These are phyloP conservation scores for Drosophila repleta DNA, from an alignment of 1,140 invertebrate genomes.

Conservation along the genomic window DNA sequence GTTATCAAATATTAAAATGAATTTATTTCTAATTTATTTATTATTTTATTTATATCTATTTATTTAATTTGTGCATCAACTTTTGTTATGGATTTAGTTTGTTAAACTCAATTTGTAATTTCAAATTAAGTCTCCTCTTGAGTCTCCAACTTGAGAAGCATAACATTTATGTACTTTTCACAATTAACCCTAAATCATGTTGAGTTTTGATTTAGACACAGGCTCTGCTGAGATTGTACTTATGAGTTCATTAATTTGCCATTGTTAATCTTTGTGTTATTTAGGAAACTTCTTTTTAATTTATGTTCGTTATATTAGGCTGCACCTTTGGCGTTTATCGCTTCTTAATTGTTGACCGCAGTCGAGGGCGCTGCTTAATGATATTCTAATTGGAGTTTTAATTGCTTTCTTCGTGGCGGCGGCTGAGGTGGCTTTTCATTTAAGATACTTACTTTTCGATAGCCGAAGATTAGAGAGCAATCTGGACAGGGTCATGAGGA, in stretches of 20 bases:
- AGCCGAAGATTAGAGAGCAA: conserved; percentile 51
- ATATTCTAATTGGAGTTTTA: conserved; percentile 75
- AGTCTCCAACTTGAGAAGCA: too few relatives aligned
- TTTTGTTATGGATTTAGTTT: too few relatives aligned
- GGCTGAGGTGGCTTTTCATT: conserved; percentile 23
- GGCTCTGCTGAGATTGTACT: background rate
- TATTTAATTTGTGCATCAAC: too few relatives aligned
- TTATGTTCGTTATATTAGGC: conserved; percentile 36
- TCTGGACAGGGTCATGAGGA: conserved; percentile 6
- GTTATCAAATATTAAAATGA: too few relatives aligned
- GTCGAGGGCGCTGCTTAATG: conserved; percentile 43
- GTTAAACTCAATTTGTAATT: too few relatives aligned
- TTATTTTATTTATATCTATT: too few relatives aligned
- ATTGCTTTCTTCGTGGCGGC: conserved; percentile 57
- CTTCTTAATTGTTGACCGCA: conserved; percentile 46
- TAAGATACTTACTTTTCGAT: conserved; percentile 45
- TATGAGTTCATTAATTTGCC: conserved; percentile 15
- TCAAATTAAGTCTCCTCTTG: too few relatives aligned
- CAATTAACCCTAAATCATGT: background rate
- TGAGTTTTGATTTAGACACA: conserved; percentile 12
- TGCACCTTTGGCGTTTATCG: conserved; percentile 55
- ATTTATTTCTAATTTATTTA: too few relatives aligned
- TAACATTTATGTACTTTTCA: background rate
- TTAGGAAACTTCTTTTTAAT: conserved; percentile 34
- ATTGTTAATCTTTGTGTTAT: conserved; percentile 18